Percentiles rank a stretch among this genome's conserved stretches.
These are phyloP conservation scores for Hydropsyche tenuis DNA, from an alignment of 1,140 invertebrate genomes.

Conservation along the genomic window DNA sequence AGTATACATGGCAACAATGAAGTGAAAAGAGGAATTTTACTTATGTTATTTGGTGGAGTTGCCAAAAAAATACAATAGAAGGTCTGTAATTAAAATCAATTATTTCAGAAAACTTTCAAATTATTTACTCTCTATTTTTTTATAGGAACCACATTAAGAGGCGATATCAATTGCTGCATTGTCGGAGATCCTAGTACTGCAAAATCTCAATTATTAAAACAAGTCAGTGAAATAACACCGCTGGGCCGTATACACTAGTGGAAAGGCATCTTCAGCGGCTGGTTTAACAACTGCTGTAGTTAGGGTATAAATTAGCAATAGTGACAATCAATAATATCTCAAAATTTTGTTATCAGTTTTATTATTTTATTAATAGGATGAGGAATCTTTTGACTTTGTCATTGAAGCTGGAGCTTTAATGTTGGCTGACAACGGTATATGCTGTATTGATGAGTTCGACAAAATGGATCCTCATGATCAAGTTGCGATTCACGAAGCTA, in stretches of 20 bases:
- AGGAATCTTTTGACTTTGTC: slow-evolving; percentile 98
- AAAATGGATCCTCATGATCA: slow-evolving; percentile 99
- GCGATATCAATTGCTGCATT: slow-evolving; percentile 97
- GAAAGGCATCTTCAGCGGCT: slow-evolving; percentile 96
- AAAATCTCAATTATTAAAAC: slow-evolving; percentile 97
- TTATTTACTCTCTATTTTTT: background rate
- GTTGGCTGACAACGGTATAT: slow-evolving; percentile 99
- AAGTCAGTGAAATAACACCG: slow-evolving; percentile 94
- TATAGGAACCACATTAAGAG: slow-evolving; percentile 78
- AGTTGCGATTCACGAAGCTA: slow-evolving; percentile 99
- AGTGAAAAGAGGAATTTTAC: slow-evolving; percentile 91
- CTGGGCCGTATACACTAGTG: slow-evolving; percentile 97
- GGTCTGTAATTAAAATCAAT: slow-evolving; percentile 56
- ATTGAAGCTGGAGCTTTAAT: slow-evolving; percentile 99
- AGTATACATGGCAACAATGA: slow-evolving; percentile 98
- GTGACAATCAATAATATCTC: background rate
- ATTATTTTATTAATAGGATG: slow-evolving; percentile 70
- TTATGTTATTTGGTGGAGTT: slow-evolving; percentile 99
- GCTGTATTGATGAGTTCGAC: slow-evolving; percentile 99
- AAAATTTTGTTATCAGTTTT: background rate
- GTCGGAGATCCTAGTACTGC: slow-evolving; percentile 99
- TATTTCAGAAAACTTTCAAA: background rate
- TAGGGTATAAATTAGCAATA: slow-evolving; percentile 55
- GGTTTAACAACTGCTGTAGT: slow-evolving; percentile 98
- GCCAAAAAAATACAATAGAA: slow-evolving; percentile 91